A percentile compares a stretch with the other conserved stretches of the same genome.
These are phyloP conservation scores for Drusus annulatus DNA, from an alignment of 1,140 invertebrate genomes.

Conservation along the genomic window DNA sequence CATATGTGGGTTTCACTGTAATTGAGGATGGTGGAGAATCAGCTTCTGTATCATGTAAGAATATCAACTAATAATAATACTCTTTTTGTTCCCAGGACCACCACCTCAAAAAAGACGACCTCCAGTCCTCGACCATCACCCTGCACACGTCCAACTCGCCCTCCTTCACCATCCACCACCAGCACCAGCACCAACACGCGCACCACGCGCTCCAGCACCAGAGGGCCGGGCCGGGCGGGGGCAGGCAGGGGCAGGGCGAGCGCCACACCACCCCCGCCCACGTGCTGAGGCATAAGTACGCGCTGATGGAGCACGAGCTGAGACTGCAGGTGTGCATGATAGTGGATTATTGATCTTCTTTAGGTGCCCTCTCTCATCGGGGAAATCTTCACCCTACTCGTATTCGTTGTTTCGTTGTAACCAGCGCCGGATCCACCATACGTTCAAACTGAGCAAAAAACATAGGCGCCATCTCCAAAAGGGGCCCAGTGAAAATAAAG, in stretches of 20 bases:
- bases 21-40: too few species aligned
- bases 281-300: constrained; percentile 68
- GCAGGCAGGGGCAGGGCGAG: constrained; percentile 13
- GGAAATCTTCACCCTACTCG: too few species aligned
- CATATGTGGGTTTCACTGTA: too few species aligned
- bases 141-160: constrained; percentile 63
- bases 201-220: constrained; percentile 51
- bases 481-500: too few species aligned
- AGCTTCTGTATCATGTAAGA: too few species aligned
- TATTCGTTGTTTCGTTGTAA: too few species aligned
- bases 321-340: constrained; percentile 64
- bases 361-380: too few species aligned
- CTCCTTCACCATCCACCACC: constrained; percentile 54
- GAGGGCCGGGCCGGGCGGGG: constrained; percentile 54
- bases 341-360: too few species aligned
- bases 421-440: too few species aligned
- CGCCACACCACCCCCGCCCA: constrained; percentile 31
- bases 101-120: constrained; percentile 50
- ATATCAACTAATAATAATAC: too few species aligned
- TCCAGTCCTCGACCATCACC: constrained; percentile 62
- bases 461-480: too few species aligned
- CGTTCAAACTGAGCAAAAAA: too few species aligned
- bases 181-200: constrained; percentile 61
- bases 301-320: constrained; percentile 69
- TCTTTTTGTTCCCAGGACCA: background rate